Evolutionary conservation across 2,888 invertebrate species (phyloP).

Genomic region (Helleia helle): DNA sequence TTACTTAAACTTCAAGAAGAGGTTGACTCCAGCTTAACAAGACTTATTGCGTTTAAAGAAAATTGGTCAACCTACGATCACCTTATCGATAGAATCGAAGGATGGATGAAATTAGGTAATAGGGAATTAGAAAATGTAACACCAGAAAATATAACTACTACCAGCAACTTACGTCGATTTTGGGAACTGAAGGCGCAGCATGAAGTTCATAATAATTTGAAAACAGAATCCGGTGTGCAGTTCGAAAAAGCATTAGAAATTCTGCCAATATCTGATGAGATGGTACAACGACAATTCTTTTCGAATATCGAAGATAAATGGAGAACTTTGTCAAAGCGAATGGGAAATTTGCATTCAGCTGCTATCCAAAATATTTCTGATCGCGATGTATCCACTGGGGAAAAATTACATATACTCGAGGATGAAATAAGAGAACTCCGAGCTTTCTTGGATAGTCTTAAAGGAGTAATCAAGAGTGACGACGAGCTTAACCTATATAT

Average conservation of each 20-base stretch:
- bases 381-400: conserved; percentile 81
- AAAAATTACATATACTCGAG: conserved; percentile 83
- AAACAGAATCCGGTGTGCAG: conserved; percentile 80
- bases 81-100: conserved; percentile 81
- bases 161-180: conserved; percentile 85
- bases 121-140: conserved; percentile 79
- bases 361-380: conserved; percentile 82
- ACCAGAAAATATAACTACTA: conserved; percentile 76
- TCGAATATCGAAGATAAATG: conserved; percentile 85
- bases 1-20: conserved; percentile 83
- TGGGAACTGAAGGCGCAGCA: conserved; percentile 93
- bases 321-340: conserved; percentile 77
- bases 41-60: conserved; percentile 83
- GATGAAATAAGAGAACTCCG: conserved; percentile 84
- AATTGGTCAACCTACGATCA: conserved; percentile 84
- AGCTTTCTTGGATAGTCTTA: conserved; percentile 78
- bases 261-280: conserved; percentile 88
- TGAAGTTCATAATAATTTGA: conserved; percentile 85
- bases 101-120: conserved; percentile 84
- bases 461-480: conserved; percentile 86
- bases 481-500: conserved; percentile 88
- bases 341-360: conserved; percentile 77
- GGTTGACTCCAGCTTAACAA: conserved; percentile 80
- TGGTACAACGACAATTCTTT: conserved; percentile 85
- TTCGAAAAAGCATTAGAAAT: conserved; percentile 86